Evolutionary conservation across 2,888 invertebrate species (phyloP).

Genomic region (Calliphora vomitoria): DNA sequence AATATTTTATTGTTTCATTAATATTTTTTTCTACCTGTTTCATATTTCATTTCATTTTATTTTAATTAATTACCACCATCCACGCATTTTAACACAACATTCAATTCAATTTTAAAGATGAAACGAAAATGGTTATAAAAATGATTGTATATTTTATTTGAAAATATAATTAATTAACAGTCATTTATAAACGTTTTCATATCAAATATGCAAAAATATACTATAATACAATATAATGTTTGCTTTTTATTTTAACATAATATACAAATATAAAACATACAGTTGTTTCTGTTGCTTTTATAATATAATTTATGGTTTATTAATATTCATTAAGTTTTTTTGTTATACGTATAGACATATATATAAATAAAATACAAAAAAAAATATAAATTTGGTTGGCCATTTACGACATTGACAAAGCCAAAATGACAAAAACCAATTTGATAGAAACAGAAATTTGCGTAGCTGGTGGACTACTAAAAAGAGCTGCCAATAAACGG

Average conservation of each 20-base stretch:
- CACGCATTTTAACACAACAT: slow-evolving; percentile 78
- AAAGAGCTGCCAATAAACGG: slow-evolving; percentile 28
- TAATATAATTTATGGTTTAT: slow-evolving; percentile 68
- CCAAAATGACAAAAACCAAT: slow-evolving; percentile 6
- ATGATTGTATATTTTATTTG: slow-evolving; percentile 41
- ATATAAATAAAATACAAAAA: too few species aligned
- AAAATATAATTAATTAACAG: slow-evolving; percentile 72
- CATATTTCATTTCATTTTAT: slow-evolving; percentile 25
- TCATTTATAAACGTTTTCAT: slow-evolving; percentile 69
- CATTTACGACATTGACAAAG: slow-evolving; percentile 52
- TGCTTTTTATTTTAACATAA: slow-evolving; percentile 37
- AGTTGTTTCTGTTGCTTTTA: slow-evolving; percentile 29
- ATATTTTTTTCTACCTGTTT: slow-evolving; percentile 11
- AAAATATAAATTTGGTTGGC: slow-evolving; percentile 32
- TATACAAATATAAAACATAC: slow-evolving; percentile 19
- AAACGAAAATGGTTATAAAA: slow-evolving; percentile 30
- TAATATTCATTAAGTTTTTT: slow-evolving; percentile 70
- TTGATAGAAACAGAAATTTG: neutral
- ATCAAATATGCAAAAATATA: slow-evolving; percentile 67
- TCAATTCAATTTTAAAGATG: slow-evolving; percentile 38
- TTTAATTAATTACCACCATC: slow-evolving; percentile 79
- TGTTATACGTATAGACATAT: neutral
- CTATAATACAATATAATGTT: slow-evolving; percentile 12
- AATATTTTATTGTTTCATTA: neutral
- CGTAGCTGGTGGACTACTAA: slow-evolving; percentile 5